Percentiles rank a stretch among this genome's conserved stretches.
Conservation (phyloP, 2,113 vertebrate genomes). For the Ptychochromis oligacanthus region DNA sequence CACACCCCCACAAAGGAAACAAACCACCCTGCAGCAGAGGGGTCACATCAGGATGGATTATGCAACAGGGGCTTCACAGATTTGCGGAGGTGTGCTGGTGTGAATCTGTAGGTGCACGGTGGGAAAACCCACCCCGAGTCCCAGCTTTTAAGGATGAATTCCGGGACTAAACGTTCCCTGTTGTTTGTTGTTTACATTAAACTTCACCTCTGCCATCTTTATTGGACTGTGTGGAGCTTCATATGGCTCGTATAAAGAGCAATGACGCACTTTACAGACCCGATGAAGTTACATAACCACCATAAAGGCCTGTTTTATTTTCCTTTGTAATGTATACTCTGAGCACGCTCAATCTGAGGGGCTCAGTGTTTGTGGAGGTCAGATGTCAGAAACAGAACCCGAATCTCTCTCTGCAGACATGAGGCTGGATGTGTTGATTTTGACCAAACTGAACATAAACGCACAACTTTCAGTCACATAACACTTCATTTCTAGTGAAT, state of each 20-base stretch:
- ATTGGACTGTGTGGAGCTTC: neutral
- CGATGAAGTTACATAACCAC: neutral
- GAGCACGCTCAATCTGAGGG: neutral
- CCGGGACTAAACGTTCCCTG: neutral
- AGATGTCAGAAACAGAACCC: neutral
- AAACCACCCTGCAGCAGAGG: constrained; percentile 2
- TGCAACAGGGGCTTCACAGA: neutral
- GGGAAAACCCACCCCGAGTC: neutral
- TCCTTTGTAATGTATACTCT: neutral
- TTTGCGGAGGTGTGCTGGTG: neutral
- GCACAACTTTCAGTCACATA: neutral
- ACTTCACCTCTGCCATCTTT: neutral
- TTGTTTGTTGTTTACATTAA: constrained; percentile 2
- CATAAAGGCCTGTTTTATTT: neutral
- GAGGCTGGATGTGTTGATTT: neutral
- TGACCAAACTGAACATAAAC: neutral
- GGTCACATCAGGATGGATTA: constrained; percentile 32
- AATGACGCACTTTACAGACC: neutral
- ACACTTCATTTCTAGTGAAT: neutral
- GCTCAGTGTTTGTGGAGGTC: neutral
- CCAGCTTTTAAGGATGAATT: neutral
- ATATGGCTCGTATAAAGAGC: neutral
- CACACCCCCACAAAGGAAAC: constrained; percentile 17
- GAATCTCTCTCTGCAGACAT: neutral
- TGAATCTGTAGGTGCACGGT: neutral